These are phyloP conservation scores for Serinus canaria DNA, from an alignment of 2,113 vertebrate genomes.

Conservation along the genomic window DNA sequence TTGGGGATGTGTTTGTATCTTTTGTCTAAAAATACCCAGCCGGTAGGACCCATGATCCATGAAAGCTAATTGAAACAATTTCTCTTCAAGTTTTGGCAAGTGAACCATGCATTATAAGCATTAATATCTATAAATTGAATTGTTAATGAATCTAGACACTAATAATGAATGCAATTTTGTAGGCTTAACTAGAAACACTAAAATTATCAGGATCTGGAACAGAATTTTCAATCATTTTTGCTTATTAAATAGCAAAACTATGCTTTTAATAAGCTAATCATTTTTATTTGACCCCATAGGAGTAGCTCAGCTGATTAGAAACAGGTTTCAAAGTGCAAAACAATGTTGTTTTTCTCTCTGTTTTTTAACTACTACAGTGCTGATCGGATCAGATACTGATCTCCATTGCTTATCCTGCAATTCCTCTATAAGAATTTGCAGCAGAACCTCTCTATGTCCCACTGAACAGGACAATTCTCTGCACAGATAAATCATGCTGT, in stretches of 20 bases:
- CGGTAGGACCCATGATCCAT: slow-evolving; percentile 80
- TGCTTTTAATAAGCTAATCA: slow-evolving; percentile 84
- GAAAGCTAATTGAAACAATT: slow-evolving; percentile 88
- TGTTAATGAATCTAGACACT: slow-evolving; percentile 87
- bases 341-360: slow-evolving; percentile 73
- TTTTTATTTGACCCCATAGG: slow-evolving; percentile 84
- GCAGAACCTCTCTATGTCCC: not conserved
- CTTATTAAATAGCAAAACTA: slow-evolving; percentile 83
- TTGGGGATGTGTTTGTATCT: slow-evolving; percentile 82
- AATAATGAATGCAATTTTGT: slow-evolving; percentile 86
- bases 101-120: slow-evolving; percentile 83
- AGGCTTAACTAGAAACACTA: slow-evolving; percentile 83
- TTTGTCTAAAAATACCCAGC: slow-evolving; percentile 84
- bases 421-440: not conserved
- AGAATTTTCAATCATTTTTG: slow-evolving; percentile 84
- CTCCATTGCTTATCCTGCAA: slow-evolving; percentile 34
- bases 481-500: not conserved
- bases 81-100: slow-evolving; percentile 85
- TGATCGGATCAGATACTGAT: slow-evolving; percentile 56
- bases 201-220: slow-evolving; percentile 81
- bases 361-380: slow-evolving; percentile 70
- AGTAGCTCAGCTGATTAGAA: slow-evolving; percentile 80
- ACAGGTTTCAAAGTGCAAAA: slow-evolving; percentile 77
- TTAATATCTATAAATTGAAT: slow-evolving; percentile 88
- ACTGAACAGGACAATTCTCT: not conserved